Conservation (phyloP, 2,797 vertebrate genomes). For the Gastrophryne carolinensis region DNA sequence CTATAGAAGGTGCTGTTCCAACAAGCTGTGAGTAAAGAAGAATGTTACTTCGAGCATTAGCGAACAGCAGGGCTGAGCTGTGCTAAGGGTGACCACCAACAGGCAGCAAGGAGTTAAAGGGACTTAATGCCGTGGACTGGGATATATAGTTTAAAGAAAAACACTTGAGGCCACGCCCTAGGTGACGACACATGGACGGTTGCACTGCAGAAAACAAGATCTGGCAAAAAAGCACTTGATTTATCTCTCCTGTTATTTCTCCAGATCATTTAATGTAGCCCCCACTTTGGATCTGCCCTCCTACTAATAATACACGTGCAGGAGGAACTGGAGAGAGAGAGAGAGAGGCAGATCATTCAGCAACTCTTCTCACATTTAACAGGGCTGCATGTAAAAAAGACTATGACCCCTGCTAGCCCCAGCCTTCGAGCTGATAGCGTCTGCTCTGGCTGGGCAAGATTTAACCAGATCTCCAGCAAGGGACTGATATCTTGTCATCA, state of each 20-base stretch:
- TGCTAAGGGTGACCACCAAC: not conserved
- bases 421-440: not conserved
- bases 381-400: not conserved
- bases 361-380: constrained; percentile 14
- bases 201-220: constrained; percentile 61
- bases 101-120: constrained; percentile 59
- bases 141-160: constrained; percentile 62
- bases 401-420: not conserved
- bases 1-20: not conserved
- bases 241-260: constrained; percentile 37
- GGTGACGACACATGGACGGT: constrained; percentile 65
- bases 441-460: not conserved
- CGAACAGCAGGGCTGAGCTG: not conserved
- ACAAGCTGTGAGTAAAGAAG: not conserved
- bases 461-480: constrained; percentile 8
- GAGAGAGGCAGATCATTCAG: not conserved
- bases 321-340: not conserved
- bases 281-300: constrained; percentile 13
- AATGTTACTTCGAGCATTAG: not conserved
- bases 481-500: not conserved
- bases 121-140: constrained; percentile 64
- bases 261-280: constrained; percentile 28
- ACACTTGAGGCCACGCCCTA: constrained; percentile 55
- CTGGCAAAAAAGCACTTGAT: constrained; percentile 44
- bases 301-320: constrained; percentile 9